A percentile compares a stretch with the other conserved stretches of the same genome.
Evolutionary conservation across 2,888 invertebrate genomes (phyloP).

Genomic region (Ptilodon capucinus): DNA sequence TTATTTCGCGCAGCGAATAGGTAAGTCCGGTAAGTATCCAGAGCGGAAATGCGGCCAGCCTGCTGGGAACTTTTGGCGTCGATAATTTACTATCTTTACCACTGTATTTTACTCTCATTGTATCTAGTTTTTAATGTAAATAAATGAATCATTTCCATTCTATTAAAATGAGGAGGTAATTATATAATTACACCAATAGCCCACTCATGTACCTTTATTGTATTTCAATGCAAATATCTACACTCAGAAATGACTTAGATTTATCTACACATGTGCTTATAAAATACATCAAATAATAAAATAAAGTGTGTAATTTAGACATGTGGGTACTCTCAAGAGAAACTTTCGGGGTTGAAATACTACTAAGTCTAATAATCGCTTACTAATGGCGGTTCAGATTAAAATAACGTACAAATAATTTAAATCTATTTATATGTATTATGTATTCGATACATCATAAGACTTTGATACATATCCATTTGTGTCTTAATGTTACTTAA

Average conservation of each 20-base stretch:
- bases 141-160: too few species aligned
- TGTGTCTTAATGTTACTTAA: constrained; percentile 63
- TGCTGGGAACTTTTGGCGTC: too few species aligned
- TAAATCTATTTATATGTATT: constrained; percentile 55
- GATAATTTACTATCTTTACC: too few species aligned
- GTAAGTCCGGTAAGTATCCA: too few species aligned
- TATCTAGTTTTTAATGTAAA: too few species aligned
- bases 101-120: too few species aligned
- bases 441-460: constrained; percentile 60
- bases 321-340: constrained; percentile 36
- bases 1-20: too few species aligned
- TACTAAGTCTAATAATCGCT: constrained; percentile 19
- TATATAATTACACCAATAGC: not conserved
- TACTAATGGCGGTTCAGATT: constrained; percentile 39
- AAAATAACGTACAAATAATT: constrained; percentile 55
- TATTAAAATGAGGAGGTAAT: too few species aligned
- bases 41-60: too few species aligned
- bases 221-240: not conserved
- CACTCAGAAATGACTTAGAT: constrained; percentile 17
- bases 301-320: constrained; percentile 11
- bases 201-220: not conserved
- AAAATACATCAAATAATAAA: constrained; percentile 21
- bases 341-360: constrained; percentile 54
- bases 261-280: constrained; percentile 32
- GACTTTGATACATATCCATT: constrained; percentile 58